Percentiles rank a stretch among this genome's conserved stretches.
phyloP scores from a whole-genome alignment of 2,888 invertebrate species.

The Tetranychus piercei region DNA sequence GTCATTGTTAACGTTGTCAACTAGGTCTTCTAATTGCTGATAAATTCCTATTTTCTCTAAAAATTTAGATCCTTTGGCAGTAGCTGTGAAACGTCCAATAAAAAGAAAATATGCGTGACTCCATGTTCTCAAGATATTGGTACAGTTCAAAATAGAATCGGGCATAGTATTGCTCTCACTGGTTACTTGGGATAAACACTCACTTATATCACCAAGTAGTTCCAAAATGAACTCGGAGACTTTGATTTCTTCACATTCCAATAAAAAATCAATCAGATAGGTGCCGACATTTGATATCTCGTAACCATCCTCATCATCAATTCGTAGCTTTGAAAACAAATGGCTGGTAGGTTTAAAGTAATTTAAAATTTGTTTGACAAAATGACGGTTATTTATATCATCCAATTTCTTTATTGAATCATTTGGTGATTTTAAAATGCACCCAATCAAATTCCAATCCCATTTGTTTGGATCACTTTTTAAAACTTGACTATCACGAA shows the following conservation, averaged over 20 bases:
- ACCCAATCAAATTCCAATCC: constrained; percentile 80
- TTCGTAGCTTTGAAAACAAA: constrained; percentile 64
- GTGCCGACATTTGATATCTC: constrained; percentile 35
- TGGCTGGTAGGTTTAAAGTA: constrained; percentile 73
- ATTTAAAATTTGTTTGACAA: constrained; percentile 55
- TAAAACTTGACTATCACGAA: constrained; percentile 64
- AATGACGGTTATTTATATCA: constrained; percentile 46
- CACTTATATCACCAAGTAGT: constrained; percentile 46
- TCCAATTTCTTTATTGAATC: constrained; percentile 41
- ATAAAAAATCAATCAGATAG: constrained; percentile 54
- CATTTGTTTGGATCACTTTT: constrained; percentile 58
- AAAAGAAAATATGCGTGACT: constrained; percentile 87
- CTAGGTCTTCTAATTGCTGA: constrained; percentile 35
- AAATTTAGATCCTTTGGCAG: constrained; percentile 36
- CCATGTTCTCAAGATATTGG: constrained; percentile 67
- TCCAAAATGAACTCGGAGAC: constrained; percentile 53
- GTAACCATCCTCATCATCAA: constrained; percentile 38
- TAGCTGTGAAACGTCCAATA: constrained; percentile 53
- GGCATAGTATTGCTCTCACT: constrained; percentile 15
- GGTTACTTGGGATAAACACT: constrained; percentile 30
- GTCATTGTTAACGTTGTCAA: constrained; percentile 39
- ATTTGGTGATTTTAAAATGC: constrained; percentile 46
- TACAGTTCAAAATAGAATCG: constrained; percentile 43
- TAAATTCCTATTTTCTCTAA: constrained; percentile 55
- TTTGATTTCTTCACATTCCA: constrained; percentile 48